Percentiles rank a stretch among this genome's conserved stretches.
phyloP scores from a whole-genome alignment of 2,113 vertebrate species.

The Gallinago media region DNA sequence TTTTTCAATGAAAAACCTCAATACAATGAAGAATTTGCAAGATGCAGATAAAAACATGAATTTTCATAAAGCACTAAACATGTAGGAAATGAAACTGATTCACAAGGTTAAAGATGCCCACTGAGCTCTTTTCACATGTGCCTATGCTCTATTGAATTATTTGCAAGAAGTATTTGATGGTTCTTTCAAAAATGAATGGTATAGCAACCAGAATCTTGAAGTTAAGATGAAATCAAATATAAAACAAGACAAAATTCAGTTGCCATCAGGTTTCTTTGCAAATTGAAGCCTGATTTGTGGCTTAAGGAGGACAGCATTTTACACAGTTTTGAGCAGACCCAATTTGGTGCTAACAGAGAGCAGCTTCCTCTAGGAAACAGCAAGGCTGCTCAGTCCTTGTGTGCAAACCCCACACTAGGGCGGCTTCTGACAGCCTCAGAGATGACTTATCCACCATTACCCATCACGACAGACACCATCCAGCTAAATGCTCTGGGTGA shows the following conservation, averaged over 20 bases:
- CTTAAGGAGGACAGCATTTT: background rate
- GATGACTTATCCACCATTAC: background rate
- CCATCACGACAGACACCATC: background rate
- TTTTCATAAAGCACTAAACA: constrained; percentile 53
- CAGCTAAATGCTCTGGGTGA: background rate
- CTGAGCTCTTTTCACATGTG: background rate
- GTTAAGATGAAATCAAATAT: constrained; percentile 14
- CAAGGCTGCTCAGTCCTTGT: background rate
- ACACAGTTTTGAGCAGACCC: background rate
- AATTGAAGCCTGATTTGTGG: constrained; percentile 10
- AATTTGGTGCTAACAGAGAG: background rate
- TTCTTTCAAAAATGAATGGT: constrained; percentile 13
- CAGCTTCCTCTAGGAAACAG: background rate
- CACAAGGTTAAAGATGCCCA: constrained; percentile 43
- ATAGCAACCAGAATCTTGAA: background rate
- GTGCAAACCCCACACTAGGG: background rate
- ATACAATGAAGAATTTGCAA: constrained; percentile 2
- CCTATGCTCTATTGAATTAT: background rate
- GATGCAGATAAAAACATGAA: constrained; percentile 44
- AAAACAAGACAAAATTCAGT: constrained; percentile 19
- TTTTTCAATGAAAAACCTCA: background rate
- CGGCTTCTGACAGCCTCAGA: background rate
- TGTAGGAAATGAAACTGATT: constrained; percentile 39
- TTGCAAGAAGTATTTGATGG: constrained; percentile 26
- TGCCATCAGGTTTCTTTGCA: background rate